Evolutionary conservation across 2,113 vertebrate species (phyloP).

Genomic region (Macaca nemestrina): DNA sequence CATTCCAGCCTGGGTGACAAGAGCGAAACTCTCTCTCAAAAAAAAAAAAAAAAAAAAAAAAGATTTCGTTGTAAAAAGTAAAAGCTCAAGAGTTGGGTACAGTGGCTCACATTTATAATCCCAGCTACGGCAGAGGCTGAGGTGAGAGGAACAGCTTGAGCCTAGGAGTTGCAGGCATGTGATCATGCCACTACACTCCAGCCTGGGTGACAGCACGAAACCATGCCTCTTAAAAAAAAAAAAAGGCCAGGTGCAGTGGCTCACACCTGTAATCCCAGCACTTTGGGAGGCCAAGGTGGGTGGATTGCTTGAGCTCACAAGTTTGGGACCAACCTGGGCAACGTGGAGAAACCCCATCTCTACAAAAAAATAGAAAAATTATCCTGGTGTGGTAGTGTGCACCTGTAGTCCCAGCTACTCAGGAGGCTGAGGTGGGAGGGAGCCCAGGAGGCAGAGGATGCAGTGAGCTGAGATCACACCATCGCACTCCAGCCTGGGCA

Average conservation of each 20-base stretch:
- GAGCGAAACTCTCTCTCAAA: too few species aligned
- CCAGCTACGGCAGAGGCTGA: background rate
- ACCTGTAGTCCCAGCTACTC: background rate
- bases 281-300: background rate
- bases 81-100: too few species aligned
- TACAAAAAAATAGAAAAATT: background rate
- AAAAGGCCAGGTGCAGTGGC: background rate
- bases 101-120: background rate
- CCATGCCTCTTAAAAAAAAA: background rate
- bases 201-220: background rate
- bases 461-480: background rate
- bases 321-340: background rate
- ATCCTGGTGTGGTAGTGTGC: background rate
- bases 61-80: too few species aligned
- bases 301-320: background rate
- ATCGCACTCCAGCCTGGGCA: background rate
- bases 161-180: background rate
- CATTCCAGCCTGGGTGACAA: too few species aligned
- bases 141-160: background rate
- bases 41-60: too few species aligned
- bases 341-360: background rate
- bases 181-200: background rate
- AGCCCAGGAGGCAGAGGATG: background rate
- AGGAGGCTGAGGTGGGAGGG: background rate
- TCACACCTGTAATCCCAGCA: background rate